These are phyloP conservation scores for Macrotus californicus DNA, from an alignment of 2,113 vertebrate species.

Conservation along the genomic window DNA sequence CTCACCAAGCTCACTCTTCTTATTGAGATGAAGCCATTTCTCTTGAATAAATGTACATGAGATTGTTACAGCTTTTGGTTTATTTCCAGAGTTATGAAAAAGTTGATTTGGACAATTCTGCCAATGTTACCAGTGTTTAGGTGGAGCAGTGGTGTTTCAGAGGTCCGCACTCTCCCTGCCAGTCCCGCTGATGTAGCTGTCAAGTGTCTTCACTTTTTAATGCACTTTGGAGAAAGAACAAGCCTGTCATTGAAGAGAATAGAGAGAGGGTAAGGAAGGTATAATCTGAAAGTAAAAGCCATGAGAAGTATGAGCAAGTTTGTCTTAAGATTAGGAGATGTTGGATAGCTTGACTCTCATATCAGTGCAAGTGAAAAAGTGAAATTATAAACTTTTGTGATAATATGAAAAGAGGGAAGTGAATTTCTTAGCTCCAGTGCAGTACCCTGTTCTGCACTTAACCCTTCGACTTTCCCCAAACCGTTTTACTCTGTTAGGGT, in stretches of 20 bases:
- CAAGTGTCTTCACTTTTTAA: neutral
- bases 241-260: neutral
- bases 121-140: neutral
- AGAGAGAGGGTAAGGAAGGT: neutral
- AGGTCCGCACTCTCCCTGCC: neutral
- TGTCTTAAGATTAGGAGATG: neutral
- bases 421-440: neutral
- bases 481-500: neutral
- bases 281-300: constrained; percentile 23
- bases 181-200: neutral
- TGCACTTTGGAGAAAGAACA: neutral
- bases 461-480: neutral
- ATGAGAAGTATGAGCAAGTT: neutral
- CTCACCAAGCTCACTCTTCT: neutral
- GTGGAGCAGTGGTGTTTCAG: neutral
- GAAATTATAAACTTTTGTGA: neutral
- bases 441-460: neutral
- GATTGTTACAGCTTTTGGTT: neutral
- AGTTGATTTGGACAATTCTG: neutral
- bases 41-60: neutral
- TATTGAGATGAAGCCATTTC: neutral
- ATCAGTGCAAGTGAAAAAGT: neutral
- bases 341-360: neutral
- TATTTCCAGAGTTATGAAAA: neutral
- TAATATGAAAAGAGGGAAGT: neutral